These are phyloP conservation scores for Drosophila teissieri DNA, from an alignment of 1,140 invertebrate species.

Conservation along the genomic window DNA sequence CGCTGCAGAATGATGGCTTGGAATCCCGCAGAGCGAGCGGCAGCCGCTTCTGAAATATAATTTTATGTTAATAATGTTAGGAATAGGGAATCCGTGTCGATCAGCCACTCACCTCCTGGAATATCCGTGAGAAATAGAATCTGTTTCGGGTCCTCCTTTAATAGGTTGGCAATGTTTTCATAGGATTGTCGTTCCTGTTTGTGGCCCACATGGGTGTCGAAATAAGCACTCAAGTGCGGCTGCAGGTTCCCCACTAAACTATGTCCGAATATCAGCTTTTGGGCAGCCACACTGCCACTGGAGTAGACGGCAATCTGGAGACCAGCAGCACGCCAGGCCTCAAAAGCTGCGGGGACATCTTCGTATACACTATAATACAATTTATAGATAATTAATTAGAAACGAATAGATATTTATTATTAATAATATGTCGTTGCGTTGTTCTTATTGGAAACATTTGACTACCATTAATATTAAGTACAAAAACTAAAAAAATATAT, in stretches of 20 bases:
- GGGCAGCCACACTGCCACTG: slow-evolving; percentile 95
- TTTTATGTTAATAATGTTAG: background rate
- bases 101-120: slow-evolving; percentile 88
- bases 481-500: no score
- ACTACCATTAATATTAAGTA: no score
- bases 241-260: slow-evolving; percentile 91
- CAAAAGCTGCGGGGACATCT: slow-evolving; percentile 91
- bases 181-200: slow-evolving; percentile 92
- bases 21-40: slow-evolving; percentile 91
- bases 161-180: slow-evolving; percentile 89
- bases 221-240: slow-evolving; percentile 91
- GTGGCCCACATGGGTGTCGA: slow-evolving; percentile 93
- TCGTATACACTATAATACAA: slow-evolving; percentile 90
- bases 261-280: slow-evolving; percentile 94
- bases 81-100: no score
- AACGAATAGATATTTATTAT: no score
- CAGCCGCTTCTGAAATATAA: slow-evolving; percentile 89
- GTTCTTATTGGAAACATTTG: no score
- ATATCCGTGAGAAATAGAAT: slow-evolving; percentile 95
- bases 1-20: slow-evolving; percentile 89
- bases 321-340: slow-evolving; percentile 88
- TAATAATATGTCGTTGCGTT: no score
- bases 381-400: background rate
- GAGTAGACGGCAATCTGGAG: slow-evolving; percentile 94
- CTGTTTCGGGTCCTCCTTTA: slow-evolving; percentile 87